These are phyloP conservation scores for Ectemnius cavifrons DNA, from an alignment of 2,888 invertebrate species.

Conservation along the genomic window DNA sequence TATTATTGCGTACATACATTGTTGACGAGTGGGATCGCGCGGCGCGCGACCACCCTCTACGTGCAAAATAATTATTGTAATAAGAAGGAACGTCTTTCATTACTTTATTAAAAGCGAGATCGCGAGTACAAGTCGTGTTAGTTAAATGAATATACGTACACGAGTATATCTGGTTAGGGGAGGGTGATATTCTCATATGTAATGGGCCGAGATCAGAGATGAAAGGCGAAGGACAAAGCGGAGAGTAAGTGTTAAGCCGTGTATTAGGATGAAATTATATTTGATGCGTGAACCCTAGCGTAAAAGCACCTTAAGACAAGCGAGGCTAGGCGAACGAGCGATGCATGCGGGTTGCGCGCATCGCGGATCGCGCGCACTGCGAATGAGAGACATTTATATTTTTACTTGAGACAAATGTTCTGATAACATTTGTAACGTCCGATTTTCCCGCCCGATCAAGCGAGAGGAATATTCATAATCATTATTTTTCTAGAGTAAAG, in stretches of 20 bases:
- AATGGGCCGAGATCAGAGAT: no score
- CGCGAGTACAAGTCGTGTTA: slow-evolving; percentile 68
- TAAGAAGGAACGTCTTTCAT: slow-evolving; percentile 75
- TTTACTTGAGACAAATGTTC: slow-evolving; percentile 68
- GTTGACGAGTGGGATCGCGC: slow-evolving; percentile 26
- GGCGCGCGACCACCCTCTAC: slow-evolving; percentile 27
- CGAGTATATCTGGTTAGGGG: slow-evolving; percentile 50
- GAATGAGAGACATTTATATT: slow-evolving; percentile 71
- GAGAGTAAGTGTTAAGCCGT: slow-evolving; percentile 27
- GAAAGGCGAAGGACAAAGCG: slow-evolving; percentile 4
- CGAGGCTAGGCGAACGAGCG: slow-evolving; percentile 55
- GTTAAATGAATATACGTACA: slow-evolving; percentile 46
- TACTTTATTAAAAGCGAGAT: slow-evolving; percentile 68
- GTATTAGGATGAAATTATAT: slow-evolving; percentile 37
- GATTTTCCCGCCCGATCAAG: slow-evolving; percentile 18
- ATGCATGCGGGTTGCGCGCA: slow-evolving; percentile 25
- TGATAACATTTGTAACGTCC: slow-evolving; percentile 68
- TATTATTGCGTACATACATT: slow-evolving; percentile 14
- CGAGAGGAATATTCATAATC: slow-evolving; percentile 56
- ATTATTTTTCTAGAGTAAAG: slow-evolving; percentile 75
- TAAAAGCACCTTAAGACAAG: slow-evolving; percentile 39
- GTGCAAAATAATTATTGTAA: slow-evolving; percentile 64
- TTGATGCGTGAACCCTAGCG: slow-evolving; percentile 32
- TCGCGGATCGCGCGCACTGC: slow-evolving; percentile 41
- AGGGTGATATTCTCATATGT: no score